A percentile compares a stretch with the other conserved stretches of the same genome.
phyloP scores from a whole-genome alignment of 2,888 invertebrate species.

The Poecilobothrus nobilitatus region DNA sequence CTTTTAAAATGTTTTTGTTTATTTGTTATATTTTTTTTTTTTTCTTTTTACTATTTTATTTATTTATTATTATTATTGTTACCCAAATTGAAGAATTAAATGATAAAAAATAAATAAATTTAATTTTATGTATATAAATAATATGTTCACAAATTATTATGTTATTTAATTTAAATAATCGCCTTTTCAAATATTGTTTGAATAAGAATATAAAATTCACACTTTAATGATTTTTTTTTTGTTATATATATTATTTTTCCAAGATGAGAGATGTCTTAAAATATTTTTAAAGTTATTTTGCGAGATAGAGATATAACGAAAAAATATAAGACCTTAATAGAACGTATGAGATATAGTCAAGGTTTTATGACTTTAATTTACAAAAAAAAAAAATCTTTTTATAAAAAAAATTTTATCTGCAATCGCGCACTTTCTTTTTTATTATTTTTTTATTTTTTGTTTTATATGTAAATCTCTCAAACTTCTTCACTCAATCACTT shows the following conservation, averaged over 20 bases:
- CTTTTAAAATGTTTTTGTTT: no score
- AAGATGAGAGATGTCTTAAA: not conserved
- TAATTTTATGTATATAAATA: not conserved
- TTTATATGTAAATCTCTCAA: not conserved
- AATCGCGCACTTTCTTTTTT: constrained; percentile 6
- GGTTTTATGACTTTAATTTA: constrained; percentile 6
- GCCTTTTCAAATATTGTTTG: not conserved
- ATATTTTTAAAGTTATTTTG: constrained; percentile 2
- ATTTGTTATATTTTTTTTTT: no score
- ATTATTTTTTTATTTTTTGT: not conserved
- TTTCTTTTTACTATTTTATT: no score
- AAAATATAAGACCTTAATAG: not conserved
- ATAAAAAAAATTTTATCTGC: constrained; percentile 4
- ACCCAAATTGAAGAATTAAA: no score
- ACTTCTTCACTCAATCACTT: not conserved
- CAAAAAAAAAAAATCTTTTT: constrained; percentile 5
- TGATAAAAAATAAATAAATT: not conserved
- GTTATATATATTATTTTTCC: not conserved
- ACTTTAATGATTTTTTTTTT: not conserved
- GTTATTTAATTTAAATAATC: not conserved
- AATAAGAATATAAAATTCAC: not conserved
- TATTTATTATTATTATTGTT: no score
- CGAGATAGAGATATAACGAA: not conserved
- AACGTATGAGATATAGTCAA: constrained; percentile 1
- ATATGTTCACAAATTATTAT: not conserved